Evolutionary conservation across 2,888 invertebrate genomes (phyloP).

Genomic region (Acleris holmiana): DNA sequence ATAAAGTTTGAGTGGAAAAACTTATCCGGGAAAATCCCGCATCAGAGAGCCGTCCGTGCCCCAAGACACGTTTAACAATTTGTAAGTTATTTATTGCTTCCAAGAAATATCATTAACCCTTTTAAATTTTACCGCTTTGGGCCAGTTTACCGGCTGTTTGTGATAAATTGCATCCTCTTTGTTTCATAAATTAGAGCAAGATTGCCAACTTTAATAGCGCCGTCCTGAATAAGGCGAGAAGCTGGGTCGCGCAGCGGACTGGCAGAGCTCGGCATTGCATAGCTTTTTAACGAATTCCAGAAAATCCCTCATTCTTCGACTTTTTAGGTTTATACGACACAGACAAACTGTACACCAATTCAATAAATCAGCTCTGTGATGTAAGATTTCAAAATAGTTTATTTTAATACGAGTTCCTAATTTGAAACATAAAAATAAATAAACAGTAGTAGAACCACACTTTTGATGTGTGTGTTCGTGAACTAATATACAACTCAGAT

Average conservation of each 20-base stretch:
- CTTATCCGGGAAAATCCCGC: conserved; percentile 72
- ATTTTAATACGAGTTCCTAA: too few relatives aligned
- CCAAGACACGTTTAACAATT: conserved; percentile 78
- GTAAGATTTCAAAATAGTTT: too few relatives aligned
- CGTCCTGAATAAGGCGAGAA: conserved; percentile 17
- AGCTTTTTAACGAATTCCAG: conserved; percentile 2
- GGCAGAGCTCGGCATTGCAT: not conserved
- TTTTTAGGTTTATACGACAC: not conserved
- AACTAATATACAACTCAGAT: conserved; percentile 56
- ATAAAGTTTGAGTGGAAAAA: conserved; percentile 83
- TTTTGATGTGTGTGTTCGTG: conserved; percentile 23
- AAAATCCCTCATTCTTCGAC: not conserved
- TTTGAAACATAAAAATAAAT: too few relatives aligned
- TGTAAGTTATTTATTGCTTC: conserved; percentile 81
- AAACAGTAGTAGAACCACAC: not conserved
- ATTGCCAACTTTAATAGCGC: conserved; percentile 28
- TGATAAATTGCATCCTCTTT: conserved; percentile 47
- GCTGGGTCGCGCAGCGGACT: conserved; percentile 4
- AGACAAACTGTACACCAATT: too few relatives aligned
- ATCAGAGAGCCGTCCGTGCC: conserved; percentile 65
- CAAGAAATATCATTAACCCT: conserved; percentile 80
- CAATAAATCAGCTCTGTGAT: too few relatives aligned
- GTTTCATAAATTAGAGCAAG: conserved; percentile 31
- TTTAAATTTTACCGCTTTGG: conserved; percentile 68
- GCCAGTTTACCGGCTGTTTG: conserved; percentile 49